Evolutionary conservation across 2,888 invertebrate genomes (phyloP).

Genomic region (Polyommatus iphigenia): DNA sequence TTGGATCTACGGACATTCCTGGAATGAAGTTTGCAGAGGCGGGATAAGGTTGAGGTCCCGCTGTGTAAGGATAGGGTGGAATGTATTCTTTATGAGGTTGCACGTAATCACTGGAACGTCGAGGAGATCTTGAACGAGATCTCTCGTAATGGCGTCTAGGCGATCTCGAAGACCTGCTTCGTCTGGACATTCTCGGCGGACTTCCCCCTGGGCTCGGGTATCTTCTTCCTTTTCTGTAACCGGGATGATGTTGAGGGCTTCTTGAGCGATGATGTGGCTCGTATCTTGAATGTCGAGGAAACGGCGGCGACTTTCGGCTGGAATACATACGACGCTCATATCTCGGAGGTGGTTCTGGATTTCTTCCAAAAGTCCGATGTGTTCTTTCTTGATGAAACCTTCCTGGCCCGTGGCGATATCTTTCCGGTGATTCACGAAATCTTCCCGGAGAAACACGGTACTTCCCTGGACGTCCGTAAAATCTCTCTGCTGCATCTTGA

Average conservation of each 20-base stretch:
- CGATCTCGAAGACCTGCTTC: slow-evolving; percentile 16
- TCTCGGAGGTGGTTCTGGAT: slow-evolving; percentile 15
- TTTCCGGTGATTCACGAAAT: neutral
- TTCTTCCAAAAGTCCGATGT: neutral
- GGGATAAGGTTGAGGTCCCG: slow-evolving; percentile 19
- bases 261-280: slow-evolving; percentile 38
- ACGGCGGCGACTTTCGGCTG: slow-evolving; percentile 33
- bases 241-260: slow-evolving; percentile 40
- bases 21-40: neutral
- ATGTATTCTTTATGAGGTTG: slow-evolving; percentile 49
- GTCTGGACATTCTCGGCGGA: slow-evolving; percentile 29
- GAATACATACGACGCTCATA: neutral
- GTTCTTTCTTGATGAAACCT: neutral
- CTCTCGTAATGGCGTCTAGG: slow-evolving; percentile 15
- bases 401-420: neutral
- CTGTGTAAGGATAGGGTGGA: slow-evolving; percentile 34
- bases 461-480: neutral
- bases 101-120: slow-evolving; percentile 46
- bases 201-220: slow-evolving; percentile 37
- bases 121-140: slow-evolving; percentile 38
- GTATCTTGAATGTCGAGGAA: slow-evolving; percentile 37
- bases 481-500: neutral
- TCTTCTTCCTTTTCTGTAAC: slow-evolving; percentile 21
- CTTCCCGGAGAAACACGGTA: neutral
- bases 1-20: neutral